Evolutionary conservation across 2,113 vertebrate genomes (phyloP).

Genomic region (Cyphomyrus plagiostoma): DNA sequence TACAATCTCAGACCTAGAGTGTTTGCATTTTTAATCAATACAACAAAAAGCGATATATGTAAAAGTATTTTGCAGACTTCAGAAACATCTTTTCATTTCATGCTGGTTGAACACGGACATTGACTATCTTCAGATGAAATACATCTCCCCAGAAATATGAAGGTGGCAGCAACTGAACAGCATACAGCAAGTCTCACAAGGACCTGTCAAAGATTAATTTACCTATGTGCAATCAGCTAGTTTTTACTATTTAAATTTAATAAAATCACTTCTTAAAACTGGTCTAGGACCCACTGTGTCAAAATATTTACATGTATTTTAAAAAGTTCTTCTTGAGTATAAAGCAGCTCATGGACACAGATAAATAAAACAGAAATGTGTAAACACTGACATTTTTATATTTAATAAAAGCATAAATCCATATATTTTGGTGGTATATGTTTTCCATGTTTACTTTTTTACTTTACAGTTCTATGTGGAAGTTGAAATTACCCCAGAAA

Average conservation of each 20-base stretch:
- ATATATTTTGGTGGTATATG: neutral
- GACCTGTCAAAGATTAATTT: neutral
- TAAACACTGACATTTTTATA: neutral
- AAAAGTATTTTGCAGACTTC: neutral
- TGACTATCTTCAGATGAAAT: neutral
- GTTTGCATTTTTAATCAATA: constrained; percentile 1
- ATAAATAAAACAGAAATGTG: neutral
- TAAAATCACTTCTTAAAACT: neutral
- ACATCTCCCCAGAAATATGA: neutral
- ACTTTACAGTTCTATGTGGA: neutral
- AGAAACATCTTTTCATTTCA: neutral
- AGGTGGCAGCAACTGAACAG: neutral
- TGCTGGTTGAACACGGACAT: neutral
- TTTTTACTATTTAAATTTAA: neutral
- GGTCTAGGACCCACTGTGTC: neutral
- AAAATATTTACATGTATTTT: neutral
- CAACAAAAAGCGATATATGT: neutral
- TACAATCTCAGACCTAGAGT: neutral
- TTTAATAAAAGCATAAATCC: neutral
- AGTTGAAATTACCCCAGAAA: neutral
- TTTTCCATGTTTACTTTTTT: neutral
- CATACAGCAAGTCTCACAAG: neutral
- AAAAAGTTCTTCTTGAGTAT: neutral
- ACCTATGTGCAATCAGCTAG: neutral
- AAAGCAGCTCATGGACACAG: neutral